Percentiles rank a stretch among this genome's conserved stretches.
These are phyloP conservation scores for Frankliniella fusca DNA, from an alignment of 2,888 invertebrate species.

Conservation along the genomic window DNA sequence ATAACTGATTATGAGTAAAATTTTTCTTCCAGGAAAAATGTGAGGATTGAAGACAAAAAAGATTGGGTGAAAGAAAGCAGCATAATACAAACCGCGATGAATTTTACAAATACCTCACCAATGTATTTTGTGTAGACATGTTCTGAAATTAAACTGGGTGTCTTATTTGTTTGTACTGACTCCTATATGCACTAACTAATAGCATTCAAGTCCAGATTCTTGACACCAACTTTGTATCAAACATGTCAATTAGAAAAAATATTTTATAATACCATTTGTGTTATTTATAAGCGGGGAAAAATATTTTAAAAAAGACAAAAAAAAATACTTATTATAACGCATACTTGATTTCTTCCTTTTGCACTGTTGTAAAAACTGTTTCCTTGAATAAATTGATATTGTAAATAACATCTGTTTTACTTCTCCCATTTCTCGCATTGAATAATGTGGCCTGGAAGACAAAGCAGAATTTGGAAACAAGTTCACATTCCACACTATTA, in stretches of 20 bases:
- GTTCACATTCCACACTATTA: no score
- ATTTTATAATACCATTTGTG: no score
- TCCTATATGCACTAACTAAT: no score
- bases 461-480: no score
- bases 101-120: not conserved
- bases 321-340: not conserved
- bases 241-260: not conserved
- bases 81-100: not conserved
- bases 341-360: not conserved
- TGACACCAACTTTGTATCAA: not conserved
- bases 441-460: not conserved
- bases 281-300: no score
- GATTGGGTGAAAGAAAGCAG: not conserved
- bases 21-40: not conserved
- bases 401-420: not conserved
- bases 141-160: no score
- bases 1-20: not conserved
- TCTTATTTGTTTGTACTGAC: no score
- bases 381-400: not conserved
- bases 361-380: not conserved
- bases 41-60: not conserved
- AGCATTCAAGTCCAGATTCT: no score
- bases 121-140: not conserved
- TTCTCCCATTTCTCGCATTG: not conserved
- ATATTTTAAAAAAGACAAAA: not conserved